A percentile compares a stretch with the other conserved stretches of the same genome.
phyloP scores from a whole-genome alignment of 2,888 invertebrate species.

The Ennomos fuscantarius region DNA sequence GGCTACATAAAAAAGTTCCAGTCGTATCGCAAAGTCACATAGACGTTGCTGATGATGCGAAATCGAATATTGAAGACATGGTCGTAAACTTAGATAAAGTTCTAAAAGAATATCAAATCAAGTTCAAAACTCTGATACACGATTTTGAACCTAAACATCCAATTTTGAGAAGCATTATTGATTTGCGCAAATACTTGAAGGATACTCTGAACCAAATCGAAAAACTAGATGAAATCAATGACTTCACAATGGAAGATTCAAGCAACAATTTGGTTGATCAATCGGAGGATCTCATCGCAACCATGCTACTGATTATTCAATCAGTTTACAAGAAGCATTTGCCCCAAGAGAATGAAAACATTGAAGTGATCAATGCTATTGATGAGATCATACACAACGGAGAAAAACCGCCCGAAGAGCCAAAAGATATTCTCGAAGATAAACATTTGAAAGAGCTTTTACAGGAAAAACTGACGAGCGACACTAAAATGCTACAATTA shows the following conservation, averaged over 20 bases:
- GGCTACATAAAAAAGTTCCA: conserved; percentile 44
- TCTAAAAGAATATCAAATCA: conserved; percentile 61
- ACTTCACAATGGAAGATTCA: conserved; percentile 55
- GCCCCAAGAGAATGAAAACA: conserved; percentile 52
- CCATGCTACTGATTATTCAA: conserved; percentile 63
- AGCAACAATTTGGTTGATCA: conserved; percentile 49
- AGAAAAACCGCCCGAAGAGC: conserved; percentile 64
- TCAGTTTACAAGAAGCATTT: conserved; percentile 77
- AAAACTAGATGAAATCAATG: conserved; percentile 50
- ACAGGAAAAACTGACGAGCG: conserved; percentile 85
- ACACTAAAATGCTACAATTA: conserved; percentile 86
- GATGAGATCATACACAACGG: conserved; percentile 66
- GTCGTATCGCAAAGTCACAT: conserved; percentile 68
- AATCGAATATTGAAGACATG: conserved; percentile 57
- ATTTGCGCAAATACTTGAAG: conserved; percentile 59
- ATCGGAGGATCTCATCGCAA: conserved; percentile 71
- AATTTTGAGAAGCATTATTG: conserved; percentile 58
- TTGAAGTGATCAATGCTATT: conserved; percentile 67
- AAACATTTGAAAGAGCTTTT: conserved; percentile 88
- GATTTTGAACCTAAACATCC: conserved; percentile 62
- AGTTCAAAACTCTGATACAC: conserved; percentile 50
- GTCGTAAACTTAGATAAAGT: conserved; percentile 54
- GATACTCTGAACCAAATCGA: conserved; percentile 52
- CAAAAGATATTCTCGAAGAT: conserved; percentile 83
- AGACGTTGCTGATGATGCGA: conserved; percentile 63